A percentile compares a stretch with the other conserved stretches of the same genome.
These are phyloP conservation scores for Girardia tigrina DNA, from an alignment of 2,888 invertebrate species.

Conservation along the genomic window DNA sequence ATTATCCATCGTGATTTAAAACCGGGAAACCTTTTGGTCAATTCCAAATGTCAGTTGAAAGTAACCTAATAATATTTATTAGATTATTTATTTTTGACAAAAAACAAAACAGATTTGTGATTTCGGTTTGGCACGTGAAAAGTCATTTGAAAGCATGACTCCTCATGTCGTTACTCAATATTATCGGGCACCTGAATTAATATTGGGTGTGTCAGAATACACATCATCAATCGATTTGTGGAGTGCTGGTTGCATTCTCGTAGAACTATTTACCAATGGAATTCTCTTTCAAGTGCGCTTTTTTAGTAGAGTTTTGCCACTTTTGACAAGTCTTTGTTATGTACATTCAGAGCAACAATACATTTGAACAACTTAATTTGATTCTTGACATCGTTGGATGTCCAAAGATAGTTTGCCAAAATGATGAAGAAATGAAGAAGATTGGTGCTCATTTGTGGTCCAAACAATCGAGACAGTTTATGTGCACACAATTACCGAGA, in stretches of 20 bases:
- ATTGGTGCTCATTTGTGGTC: background rate
- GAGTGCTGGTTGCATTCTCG: background rate
- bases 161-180: conserved; percentile 23
- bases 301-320: background rate
- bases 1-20: conserved; percentile 27
- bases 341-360: background rate
- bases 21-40: conserved; percentile 27
- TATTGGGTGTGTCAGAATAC: background rate
- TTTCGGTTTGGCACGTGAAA: conserved; percentile 2
- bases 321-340: background rate
- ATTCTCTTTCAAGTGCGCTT: background rate
- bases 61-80: background rate
- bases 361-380: background rate
- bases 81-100: too few relatives aligned
- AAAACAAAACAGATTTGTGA: background rate
- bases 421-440: conserved; percentile 8
- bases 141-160: conserved; percentile 15
- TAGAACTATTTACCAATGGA: background rate
- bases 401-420: background rate
- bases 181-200: conserved; percentile 4
- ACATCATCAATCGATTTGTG: background rate
- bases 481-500: conserved; percentile 12
- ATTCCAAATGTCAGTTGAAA: conserved; percentile 24
- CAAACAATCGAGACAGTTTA: conserved; percentile 10
- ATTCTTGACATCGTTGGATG: background rate